These are phyloP conservation scores for Pocillopora damicornis DNA, from an alignment of 64 coral and sea anemone species.

Conservation along the genomic window DNA sequence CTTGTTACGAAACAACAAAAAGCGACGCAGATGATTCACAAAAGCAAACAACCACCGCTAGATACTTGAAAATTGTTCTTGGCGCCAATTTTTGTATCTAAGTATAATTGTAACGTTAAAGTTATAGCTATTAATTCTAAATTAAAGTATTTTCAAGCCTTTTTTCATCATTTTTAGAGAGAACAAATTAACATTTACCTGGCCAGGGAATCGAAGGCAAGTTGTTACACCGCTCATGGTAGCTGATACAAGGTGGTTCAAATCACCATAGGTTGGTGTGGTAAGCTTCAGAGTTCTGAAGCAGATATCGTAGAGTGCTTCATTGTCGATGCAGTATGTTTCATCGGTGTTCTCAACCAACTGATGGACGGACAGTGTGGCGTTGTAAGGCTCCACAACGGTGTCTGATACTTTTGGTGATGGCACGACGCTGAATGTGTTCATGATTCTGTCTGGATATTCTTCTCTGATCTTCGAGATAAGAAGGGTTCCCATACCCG, in stretches of 20 bases:
- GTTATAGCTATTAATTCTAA: too few relatives aligned
- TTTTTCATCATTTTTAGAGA: not conserved
- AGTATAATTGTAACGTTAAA: too few relatives aligned
- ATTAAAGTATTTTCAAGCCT: too few relatives aligned
- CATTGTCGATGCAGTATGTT: slow-evolving; percentile 77
- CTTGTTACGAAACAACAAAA: not conserved
- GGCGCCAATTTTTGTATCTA: not conserved
- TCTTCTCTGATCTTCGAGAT: slow-evolving; percentile 89
- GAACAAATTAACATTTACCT: slow-evolving; percentile 35
- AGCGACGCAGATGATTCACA: not conserved
- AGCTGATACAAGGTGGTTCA: slow-evolving; percentile 72
- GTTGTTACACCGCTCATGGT: slow-evolving; percentile 82
- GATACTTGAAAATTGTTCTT: not conserved
- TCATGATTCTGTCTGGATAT: slow-evolving; percentile 89
- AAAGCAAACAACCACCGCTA: not conserved
- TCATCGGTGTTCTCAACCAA: slow-evolving; percentile 85
- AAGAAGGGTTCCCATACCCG: slow-evolving; percentile 80
- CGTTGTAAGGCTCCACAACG: slow-evolving; percentile 86
- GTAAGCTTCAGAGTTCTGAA: slow-evolving; percentile 74
- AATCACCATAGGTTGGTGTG: slow-evolving; percentile 73
- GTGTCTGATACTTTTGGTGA: slow-evolving; percentile 87
- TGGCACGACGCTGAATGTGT: slow-evolving; percentile 82
- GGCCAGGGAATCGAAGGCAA: slow-evolving; percentile 70
- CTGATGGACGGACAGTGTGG: slow-evolving; percentile 84
- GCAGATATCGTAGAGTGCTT: slow-evolving; percentile 77